Percentiles rank a stretch among this genome's conserved stretches.
phyloP scores from a whole-genome alignment of 2,797 vertebrate species.

The Momotus momota region DNA sequence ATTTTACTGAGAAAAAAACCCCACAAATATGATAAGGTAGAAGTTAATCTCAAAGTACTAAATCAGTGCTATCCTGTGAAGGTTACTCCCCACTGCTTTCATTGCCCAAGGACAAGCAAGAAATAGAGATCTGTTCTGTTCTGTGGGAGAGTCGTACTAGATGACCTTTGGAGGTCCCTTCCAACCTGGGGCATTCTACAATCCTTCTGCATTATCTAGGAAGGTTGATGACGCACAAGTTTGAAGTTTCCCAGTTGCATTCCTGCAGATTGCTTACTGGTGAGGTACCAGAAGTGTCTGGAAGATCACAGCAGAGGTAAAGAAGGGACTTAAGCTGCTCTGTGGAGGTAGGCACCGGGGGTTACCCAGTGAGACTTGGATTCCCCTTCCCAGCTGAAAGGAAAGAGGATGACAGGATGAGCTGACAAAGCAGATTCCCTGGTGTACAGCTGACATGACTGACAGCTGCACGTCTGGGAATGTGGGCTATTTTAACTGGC shows the following conservation, averaged over 20 bases:
- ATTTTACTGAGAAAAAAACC: neutral
- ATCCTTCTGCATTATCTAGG: neutral
- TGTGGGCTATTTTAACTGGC: neutral
- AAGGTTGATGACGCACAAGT: neutral
- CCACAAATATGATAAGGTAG: neutral
- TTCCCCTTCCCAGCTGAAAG: neutral
- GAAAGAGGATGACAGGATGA: neutral
- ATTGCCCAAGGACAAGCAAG: neutral
- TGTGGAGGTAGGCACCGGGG: neutral
- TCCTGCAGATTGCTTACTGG: neutral
- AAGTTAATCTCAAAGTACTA: neutral
- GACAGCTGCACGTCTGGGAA: fast-evolving
- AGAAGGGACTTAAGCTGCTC: neutral
- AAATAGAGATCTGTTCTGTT: neutral
- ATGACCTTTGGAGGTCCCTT: too few species aligned
- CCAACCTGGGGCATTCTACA: too few species aligned
- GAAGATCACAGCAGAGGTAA: neutral
- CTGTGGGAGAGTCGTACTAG: too few species aligned
- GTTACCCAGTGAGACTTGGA: neutral
- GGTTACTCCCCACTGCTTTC: neutral
- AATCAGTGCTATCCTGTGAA: neutral
- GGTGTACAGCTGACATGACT: fast-evolving
- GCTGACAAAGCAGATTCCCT: neutral
- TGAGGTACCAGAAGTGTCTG: neutral
- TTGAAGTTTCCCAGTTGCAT: neutral